Evolutionary conservation across 2,797 vertebrate genomes (phyloP).

Genomic region (Oreonectes daqikongensis): DNA sequence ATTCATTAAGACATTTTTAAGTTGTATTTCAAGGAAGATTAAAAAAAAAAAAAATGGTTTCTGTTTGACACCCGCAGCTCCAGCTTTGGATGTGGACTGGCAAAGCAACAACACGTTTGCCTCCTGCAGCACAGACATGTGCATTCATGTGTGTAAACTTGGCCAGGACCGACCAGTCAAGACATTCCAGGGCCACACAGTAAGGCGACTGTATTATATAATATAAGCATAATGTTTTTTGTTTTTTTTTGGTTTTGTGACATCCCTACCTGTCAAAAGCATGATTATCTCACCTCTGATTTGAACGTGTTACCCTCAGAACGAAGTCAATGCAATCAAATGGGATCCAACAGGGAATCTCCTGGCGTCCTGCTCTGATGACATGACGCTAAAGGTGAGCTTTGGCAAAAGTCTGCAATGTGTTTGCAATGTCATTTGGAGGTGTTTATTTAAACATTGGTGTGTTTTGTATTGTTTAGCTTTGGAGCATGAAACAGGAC

Average conservation of each 20-base stretch:
- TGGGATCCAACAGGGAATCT: slow-evolving; percentile 99
- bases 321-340: slow-evolving; percentile 99
- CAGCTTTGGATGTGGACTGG: slow-evolving; percentile 97
- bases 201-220: slow-evolving; percentile 59
- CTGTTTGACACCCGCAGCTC: slow-evolving; percentile 74
- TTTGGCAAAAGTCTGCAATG: too few species aligned
- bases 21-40: too few species aligned
- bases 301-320: slow-evolving; percentile 72
- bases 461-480: slow-evolving; percentile 69
- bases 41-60: background rate
- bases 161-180: slow-evolving; percentile 98
- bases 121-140: slow-evolving; percentile 99
- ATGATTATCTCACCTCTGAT: background rate
- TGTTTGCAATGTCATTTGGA: background rate
- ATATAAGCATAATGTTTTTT: background rate
- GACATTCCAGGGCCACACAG: slow-evolving; percentile 99
- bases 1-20: too few species aligned
- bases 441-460: background rate
- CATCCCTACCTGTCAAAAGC: background rate
- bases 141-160: slow-evolving; percentile 98
- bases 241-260: too few species aligned
- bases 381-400: slow-evolving; percentile 97
- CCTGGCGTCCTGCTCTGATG: slow-evolving; percentile 97
- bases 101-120: slow-evolving; percentile 99
- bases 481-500: slow-evolving; percentile 98